These are phyloP conservation scores for Teleogryllus occipitalis DNA, from an alignment of 1,140 invertebrate species.

Conservation along the genomic window DNA sequence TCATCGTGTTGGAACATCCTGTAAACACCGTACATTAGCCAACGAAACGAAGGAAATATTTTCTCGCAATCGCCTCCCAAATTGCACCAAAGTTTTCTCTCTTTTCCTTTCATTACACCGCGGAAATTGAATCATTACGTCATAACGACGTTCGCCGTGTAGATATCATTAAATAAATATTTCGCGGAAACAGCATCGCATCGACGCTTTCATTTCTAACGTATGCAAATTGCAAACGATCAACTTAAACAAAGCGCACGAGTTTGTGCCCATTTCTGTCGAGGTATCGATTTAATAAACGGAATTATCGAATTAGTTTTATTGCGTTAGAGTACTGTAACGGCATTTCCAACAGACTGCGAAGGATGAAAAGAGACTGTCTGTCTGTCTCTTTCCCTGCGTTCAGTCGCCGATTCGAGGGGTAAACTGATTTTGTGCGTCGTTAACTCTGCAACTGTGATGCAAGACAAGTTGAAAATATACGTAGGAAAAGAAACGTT, in stretches of 20 bases:
- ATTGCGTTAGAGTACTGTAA: not conserved
- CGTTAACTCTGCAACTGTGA: no score
- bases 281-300: slow-evolving; percentile 1
- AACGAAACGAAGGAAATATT: no score
- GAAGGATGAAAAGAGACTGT: no score
- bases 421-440: no score
- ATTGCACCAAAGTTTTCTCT: no score
- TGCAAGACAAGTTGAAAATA: no score
- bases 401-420: no score
- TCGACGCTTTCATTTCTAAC: not conserved
- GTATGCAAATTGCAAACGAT: not conserved
- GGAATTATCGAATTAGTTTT: not conserved
- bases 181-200: not conserved
- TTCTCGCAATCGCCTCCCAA: no score
- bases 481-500: no score
- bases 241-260: not conserved
- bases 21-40: no score
- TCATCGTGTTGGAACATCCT: no score
- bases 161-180: not conserved
- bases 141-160: not conserved
- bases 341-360: not conserved
- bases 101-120: not conserved
- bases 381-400: no score
- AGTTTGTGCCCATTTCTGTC: not conserved
- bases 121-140: not conserved